Evolutionary conservation across 1,140 invertebrate genomes (phyloP).

Genomic region (Diplogasteroides magnus): DNA sequence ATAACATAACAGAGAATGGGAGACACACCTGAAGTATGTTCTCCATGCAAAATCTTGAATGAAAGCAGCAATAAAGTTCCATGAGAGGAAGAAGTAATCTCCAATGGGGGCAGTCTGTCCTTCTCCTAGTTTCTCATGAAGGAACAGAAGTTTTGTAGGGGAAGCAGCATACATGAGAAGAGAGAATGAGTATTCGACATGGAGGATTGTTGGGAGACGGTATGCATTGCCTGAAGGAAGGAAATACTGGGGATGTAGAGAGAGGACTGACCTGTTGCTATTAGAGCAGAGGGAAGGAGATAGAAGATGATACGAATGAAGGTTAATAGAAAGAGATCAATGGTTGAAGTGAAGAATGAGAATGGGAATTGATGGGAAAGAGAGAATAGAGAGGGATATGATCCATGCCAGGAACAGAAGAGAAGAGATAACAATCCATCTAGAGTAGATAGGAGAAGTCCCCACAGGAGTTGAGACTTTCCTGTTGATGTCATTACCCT

Average conservation of each 20-base stretch:
- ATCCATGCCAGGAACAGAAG: background rate
- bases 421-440: background rate
- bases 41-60: slow-evolving; percentile 41
- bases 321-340: slow-evolving; percentile 26
- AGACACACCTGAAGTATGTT: slow-evolving; percentile 20
- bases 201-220: slow-evolving; percentile 10
- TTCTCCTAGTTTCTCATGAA: slow-evolving; percentile 42
- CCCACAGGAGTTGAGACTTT: background rate
- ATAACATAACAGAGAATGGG: background rate
- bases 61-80: slow-evolving; percentile 49
- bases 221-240: slow-evolving; percentile 1
- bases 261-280: background rate
- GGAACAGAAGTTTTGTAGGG: slow-evolving; percentile 51
- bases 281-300: slow-evolving; percentile 10
- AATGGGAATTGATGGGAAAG: background rate
- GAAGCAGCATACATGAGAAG: slow-evolving; percentile 44
- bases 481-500: too few relatives aligned
- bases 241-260: background rate
- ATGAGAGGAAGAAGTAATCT: slow-evolving; percentile 48
- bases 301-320: slow-evolving; percentile 23
- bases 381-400: background rate
- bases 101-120: slow-evolving; percentile 36
- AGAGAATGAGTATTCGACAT: slow-evolving; percentile 32
- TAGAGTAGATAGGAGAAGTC: background rate
- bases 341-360: slow-evolving; percentile 8